Evolutionary conservation across 92 coral and sea anemone genomes (phyloP), one percentile per base, ranked within the genome.

Genomic region (Galaxea fascicularis): DNA sequence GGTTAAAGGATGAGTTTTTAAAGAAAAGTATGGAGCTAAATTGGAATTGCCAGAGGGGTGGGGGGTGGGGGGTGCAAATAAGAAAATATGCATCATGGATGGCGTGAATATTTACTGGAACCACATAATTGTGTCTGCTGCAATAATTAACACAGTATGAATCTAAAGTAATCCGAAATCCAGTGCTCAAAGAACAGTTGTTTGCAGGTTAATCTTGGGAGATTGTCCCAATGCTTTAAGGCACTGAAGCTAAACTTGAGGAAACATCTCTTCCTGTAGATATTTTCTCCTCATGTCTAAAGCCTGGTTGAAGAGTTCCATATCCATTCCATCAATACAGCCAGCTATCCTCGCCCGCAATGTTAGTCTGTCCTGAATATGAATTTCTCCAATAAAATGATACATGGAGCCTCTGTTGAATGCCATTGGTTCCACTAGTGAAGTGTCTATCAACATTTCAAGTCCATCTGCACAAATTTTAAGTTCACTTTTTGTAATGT

Each of bases 361-460:
- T 12, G 72, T 80, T 76, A 89, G 78, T 29, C 65, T 73, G 10
- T 22, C 69, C 74, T 85, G 80, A 56, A 66, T 12, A 31, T 25
- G 7, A 49, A 76, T 35, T 77, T 94, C 98, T 4, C 98, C 98
- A 58, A 94, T 94, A 53, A 94, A 94, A 20, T 94, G 93, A 70
- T 94, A 94, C 83, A 86, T 47, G 11, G 94, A 93, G 8, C 95
- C 95, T 65, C 75, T 92, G 71, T 77, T 87, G 74, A 94, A 92
- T 46, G 98, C 98, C 49, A 92, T 65, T 76, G 98, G 98, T 30
- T 94, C 98, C n/a, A 94, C 89, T 29, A 92, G 68, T 1, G 90
- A 77, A 66, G 95, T 89, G 75, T 88, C 91, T 22, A 94, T 82
- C 13, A 78, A 57, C 44, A 92, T 29, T 69, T 94, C 95, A 26